A percentile compares a stretch with the other conserved stretches of the same genome.
These are phyloP conservation scores for Pipistrellus pipistrellus DNA, from an alignment of 2,797 vertebrate genomes.

Conservation along the genomic window DNA sequence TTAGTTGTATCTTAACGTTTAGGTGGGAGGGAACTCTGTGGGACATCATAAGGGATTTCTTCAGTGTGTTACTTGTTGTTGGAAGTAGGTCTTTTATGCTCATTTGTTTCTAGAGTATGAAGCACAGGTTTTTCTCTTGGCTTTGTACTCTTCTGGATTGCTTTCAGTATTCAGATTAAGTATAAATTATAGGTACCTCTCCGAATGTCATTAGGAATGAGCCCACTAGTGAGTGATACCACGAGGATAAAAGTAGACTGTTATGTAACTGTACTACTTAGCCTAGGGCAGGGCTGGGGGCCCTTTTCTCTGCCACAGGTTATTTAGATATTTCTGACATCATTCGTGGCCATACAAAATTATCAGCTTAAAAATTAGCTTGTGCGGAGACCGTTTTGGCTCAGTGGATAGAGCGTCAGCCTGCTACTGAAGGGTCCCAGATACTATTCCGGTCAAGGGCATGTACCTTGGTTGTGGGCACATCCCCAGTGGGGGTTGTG, in stretches of 20 bases:
- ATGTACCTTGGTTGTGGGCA: too few species aligned
- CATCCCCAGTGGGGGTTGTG: too few species aligned
- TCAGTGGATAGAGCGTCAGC: too few species aligned
- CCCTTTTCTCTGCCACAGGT: too few species aligned
- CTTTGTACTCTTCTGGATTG: not conserved
- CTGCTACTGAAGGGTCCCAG: too few species aligned
- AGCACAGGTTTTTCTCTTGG: not conserved
- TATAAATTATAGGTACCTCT: not conserved
- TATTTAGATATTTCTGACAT: too few species aligned
- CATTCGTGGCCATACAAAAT: too few species aligned
- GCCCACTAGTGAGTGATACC: not conserved
- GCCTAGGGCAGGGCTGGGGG: not conserved
- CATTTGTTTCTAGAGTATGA: not conserved
- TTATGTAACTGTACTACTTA: not conserved
- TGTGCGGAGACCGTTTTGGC: too few species aligned
- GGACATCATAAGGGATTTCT: too few species aligned
- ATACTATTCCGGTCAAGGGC: too few species aligned
- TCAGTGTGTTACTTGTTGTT: not conserved
- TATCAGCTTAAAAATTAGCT: too few species aligned
- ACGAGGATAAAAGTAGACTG: not conserved
- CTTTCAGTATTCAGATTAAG: constrained; percentile 17
- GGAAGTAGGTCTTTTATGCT: not conserved
- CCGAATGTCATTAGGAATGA: not conserved
- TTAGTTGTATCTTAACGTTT: not conserved
- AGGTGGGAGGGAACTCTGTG: too few species aligned